A percentile compares a stretch with the other conserved stretches of the same genome.
Conservation (phyloP, 2,888 invertebrate species). For the Sarcophaga variegata region DNA sequence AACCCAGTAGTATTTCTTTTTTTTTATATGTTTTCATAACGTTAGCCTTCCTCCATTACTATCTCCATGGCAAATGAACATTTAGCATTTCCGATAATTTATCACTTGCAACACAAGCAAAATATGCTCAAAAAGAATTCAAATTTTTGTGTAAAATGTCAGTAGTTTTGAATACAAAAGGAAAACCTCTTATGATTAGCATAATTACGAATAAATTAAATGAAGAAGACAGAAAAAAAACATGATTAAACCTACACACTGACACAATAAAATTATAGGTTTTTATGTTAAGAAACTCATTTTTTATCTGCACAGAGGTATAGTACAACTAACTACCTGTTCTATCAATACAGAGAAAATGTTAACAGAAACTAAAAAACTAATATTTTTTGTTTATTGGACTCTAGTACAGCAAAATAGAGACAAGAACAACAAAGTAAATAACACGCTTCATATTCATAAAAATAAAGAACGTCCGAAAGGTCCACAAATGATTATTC, state of each 20-base stretch:
- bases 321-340: constrained; percentile 62
- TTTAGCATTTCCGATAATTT: constrained; percentile 19
- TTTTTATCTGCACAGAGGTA: not conserved
- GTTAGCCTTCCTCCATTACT: too few species aligned
- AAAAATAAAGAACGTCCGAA: constrained; percentile 3
- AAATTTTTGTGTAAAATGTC: constrained; percentile 8
- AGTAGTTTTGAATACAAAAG: constrained; percentile 22
- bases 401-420: constrained; percentile 22
- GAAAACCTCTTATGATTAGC: constrained; percentile 57
- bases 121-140: not conserved
- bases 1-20: too few species aligned
- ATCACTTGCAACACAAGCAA: constrained; percentile 5
- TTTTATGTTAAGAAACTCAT: constrained; percentile 30
- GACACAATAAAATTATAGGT: constrained; percentile 29
- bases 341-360: constrained; percentile 9
- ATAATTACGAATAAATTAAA: constrained; percentile 60
- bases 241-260: constrained; percentile 63
- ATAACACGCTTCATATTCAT: constrained; percentile 61
- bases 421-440: constrained; percentile 20
- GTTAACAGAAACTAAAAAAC: not conserved
- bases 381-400: constrained; percentile 6
- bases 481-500: constrained; percentile 60
- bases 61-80: not conserved
- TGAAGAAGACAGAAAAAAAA: constrained; percentile 29
- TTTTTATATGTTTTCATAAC: too few species aligned